Conservation (phyloP, 2,888 invertebrate genomes). For the Pollenia labialis region DNA sequence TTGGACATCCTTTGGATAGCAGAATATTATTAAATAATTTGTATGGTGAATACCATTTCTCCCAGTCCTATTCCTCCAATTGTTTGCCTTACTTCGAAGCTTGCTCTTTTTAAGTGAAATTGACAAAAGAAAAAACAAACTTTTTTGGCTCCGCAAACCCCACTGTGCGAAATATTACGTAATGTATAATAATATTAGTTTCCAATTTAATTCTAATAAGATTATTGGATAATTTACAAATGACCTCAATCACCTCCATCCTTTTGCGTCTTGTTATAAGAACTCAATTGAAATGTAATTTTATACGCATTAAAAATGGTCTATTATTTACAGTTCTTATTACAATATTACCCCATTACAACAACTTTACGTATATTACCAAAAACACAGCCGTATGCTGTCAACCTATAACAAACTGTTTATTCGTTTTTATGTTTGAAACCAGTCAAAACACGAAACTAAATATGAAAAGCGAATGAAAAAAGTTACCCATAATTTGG, state of each 20-base stretch:
- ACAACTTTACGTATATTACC: background rate
- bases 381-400: constrained; percentile 8
- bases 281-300: constrained; percentile 34
- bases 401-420: background rate
- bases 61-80: too few relatives aligned
- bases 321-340: background rate
- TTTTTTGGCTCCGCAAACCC: background rate
- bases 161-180: too few relatives aligned
- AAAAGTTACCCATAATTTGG: background rate
- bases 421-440: background rate
- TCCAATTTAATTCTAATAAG: too few relatives aligned
- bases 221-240: too few relatives aligned
- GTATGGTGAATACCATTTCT: too few relatives aligned
- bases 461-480: background rate
- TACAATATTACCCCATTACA: background rate
- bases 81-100: too few relatives aligned
- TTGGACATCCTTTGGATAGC: too few relatives aligned
- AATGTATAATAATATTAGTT: too few relatives aligned
- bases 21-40: too few relatives aligned
- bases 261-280: background rate
- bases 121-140: too few relatives aligned
- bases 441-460: background rate
- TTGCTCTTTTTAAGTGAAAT: too few relatives aligned
- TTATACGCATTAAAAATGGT: background rate
- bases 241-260: too few relatives aligned